Evolutionary conservation across 2,888 invertebrate genomes (phyloP), one percentile per base, ranked within the genome.

Genomic region (Tinea pellionella): DNA sequence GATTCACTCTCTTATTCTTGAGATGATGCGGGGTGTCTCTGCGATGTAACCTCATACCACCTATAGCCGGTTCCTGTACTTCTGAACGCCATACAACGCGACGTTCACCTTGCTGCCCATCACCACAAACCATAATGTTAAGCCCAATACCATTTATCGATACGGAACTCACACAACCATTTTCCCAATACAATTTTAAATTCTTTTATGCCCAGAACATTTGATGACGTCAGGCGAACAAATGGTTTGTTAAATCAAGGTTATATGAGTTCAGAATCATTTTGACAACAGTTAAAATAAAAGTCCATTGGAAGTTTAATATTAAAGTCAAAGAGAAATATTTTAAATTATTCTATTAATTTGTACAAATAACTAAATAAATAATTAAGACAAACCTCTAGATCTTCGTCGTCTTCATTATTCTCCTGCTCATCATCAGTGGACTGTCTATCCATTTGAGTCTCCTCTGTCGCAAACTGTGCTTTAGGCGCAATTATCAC

Each of bases 11-110:
- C 80, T 98, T 98, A 89, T 98, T 98, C 91, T 99, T 99, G 75
- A 98, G 91, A 84, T 99, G 98, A 89, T 99, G 99, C 58, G 99
- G 99, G 18, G 99, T 99, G 89, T 99, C 99, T 71, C 99, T 92
- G 63, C 95, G 91, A 76, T 96, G 93, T 63, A 97, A 91, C 62
- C 92, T 90, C 71, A 90, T 91, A 61, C 91, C 92, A 67, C 73
- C 74, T 77, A 71, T 67, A 61, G 61, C 71, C 61, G 74, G 71
- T 63, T 74, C 76, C 64, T 70, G 69, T 62, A 74, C 75, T 18
- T 72, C 71, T 43, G 73, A 69, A 78, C 92, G 92, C 74, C 91
- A 93, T 69, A 92, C 93, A 65, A 80, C 83, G 63, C 77, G 81
- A 63, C 77, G 70, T 62, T 16, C 18, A 67, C 69, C 56, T 66